Evolutionary conservation across 2,113 vertebrate genomes (phyloP).

Genomic region (Hyaena hyaena): DNA sequence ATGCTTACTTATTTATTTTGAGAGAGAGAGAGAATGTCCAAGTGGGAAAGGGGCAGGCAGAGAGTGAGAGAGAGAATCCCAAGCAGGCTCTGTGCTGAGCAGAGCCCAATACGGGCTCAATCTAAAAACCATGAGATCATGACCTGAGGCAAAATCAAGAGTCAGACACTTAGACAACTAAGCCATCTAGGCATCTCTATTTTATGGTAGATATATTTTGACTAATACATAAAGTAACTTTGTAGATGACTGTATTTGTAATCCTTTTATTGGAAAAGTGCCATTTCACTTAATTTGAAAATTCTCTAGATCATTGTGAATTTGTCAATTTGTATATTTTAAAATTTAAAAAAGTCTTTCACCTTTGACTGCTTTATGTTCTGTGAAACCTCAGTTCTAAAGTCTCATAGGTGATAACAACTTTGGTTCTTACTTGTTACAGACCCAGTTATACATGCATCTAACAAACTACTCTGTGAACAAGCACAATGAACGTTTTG

Average conservation of each 20-base stretch:
- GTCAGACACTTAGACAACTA: no score
- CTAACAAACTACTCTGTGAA: conserved; percentile 99
- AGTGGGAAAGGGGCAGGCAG: no score
- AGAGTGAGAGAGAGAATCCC: no score
- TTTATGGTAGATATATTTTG: background rate
- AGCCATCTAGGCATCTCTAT: no score
- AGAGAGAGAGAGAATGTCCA: no score
- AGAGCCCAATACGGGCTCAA: no score
- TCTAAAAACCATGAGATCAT: no score
- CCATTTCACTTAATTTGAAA: conserved; percentile 37
- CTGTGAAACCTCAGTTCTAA: background rate
- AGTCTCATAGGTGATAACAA: background rate
- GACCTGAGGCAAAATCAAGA: no score
- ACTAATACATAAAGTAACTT: background rate
- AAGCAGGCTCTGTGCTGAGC: no score
- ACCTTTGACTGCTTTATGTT: background rate
- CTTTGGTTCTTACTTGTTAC: conserved; percentile 66
- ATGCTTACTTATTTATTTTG: no score
- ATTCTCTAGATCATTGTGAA: background rate
- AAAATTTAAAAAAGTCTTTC: background rate
- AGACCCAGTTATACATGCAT: conserved; percentile 99
- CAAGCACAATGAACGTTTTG: conserved; percentile 98
- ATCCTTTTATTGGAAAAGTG: background rate
- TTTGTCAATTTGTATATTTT: background rate
- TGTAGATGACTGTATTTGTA: background rate